phyloP scores from a whole-genome alignment of 2,797 vertebrate genomes.

The Salarias fasciatus region DNA sequence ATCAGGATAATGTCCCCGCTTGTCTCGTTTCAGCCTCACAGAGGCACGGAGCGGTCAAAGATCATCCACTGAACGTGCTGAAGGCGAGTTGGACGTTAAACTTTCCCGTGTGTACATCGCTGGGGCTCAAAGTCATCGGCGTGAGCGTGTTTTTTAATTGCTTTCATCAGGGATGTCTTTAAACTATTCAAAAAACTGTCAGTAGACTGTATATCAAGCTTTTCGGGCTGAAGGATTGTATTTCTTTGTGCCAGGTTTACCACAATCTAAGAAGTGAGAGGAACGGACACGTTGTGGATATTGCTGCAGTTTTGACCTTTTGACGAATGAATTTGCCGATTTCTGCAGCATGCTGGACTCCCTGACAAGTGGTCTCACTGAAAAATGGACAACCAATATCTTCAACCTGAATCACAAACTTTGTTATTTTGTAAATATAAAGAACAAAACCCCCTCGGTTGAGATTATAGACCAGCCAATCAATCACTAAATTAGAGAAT shows the following conservation, averaged over 20 bases:
- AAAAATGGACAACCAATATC: too few species aligned
- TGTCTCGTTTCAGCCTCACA: slow-evolving; percentile 64
- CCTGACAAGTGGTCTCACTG: too few species aligned
- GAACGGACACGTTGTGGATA: background rate
- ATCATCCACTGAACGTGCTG: slow-evolving; percentile 59
- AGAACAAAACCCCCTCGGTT: too few species aligned
- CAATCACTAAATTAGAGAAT: too few species aligned
- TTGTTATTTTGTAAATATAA: too few species aligned
- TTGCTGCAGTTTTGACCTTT: background rate
- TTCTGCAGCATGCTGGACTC: background rate
- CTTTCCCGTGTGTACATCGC: slow-evolving; percentile 11
- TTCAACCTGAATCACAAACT: too few species aligned
- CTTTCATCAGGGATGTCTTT: slow-evolving; percentile 32
- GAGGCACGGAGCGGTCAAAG: slow-evolving; percentile 63
- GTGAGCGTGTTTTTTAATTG: slow-evolving; percentile 21
- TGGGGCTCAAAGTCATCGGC: slow-evolving; percentile 39
- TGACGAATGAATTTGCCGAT: background rate
- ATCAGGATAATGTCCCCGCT: slow-evolving; percentile 77
- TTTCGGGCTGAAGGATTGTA: background rate
- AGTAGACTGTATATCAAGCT: slow-evolving; percentile 30
- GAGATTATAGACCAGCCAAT: too few species aligned
- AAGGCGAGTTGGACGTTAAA: slow-evolving; percentile 36
- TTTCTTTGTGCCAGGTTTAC: too few species aligned
- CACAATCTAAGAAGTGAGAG: too few species aligned
- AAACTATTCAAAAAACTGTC: background rate